These are phyloP conservation scores for Numenius phaeopus DNA, from an alignment of 2,797 vertebrate genomes.

Conservation along the genomic window DNA sequence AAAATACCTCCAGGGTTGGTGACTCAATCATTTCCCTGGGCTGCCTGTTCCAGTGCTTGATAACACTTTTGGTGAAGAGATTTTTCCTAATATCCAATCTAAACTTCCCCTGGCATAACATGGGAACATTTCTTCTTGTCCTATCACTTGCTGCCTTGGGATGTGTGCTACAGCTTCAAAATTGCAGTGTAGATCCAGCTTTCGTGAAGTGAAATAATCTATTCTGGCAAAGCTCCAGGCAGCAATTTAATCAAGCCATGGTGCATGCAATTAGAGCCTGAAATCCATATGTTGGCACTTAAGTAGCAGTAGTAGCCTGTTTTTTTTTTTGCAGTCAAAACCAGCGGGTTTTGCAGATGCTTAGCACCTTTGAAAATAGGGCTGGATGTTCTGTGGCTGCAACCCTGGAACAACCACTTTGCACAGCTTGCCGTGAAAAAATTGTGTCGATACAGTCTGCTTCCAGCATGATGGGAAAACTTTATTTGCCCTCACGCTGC, in stretches of 20 bases:
- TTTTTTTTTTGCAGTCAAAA: neutral
- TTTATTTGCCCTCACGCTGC: neutral
- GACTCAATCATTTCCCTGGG: neutral
- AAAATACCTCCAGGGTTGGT: neutral
- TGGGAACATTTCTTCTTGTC: neutral
- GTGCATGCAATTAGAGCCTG: conserved; percentile 46
- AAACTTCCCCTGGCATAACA: neutral
- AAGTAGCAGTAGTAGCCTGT: neutral
- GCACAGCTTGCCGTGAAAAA: neutral
- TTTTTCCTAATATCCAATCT: neutral
- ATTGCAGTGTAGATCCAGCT: neutral
- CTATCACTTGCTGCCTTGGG: neutral
- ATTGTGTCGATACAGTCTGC: accelerated
- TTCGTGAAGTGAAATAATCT: conserved; percentile 27
- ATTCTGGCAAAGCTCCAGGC: conserved; percentile 42
- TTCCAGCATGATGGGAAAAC: neutral
- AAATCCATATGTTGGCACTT: conserved; percentile 57
- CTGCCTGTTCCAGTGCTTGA: neutral
- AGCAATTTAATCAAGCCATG: conserved; percentile 30
- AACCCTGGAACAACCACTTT: neutral
- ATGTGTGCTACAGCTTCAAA: neutral
- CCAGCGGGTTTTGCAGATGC: neutral
- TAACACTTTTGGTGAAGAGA: neutral
- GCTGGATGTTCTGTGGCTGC: neutral
- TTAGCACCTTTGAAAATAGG: neutral